A percentile compares a stretch with the other conserved stretches of the same genome.
These are phyloP conservation scores for Tyrannus savana DNA, from an alignment of 2,113 vertebrate species.

Conservation along the genomic window DNA sequence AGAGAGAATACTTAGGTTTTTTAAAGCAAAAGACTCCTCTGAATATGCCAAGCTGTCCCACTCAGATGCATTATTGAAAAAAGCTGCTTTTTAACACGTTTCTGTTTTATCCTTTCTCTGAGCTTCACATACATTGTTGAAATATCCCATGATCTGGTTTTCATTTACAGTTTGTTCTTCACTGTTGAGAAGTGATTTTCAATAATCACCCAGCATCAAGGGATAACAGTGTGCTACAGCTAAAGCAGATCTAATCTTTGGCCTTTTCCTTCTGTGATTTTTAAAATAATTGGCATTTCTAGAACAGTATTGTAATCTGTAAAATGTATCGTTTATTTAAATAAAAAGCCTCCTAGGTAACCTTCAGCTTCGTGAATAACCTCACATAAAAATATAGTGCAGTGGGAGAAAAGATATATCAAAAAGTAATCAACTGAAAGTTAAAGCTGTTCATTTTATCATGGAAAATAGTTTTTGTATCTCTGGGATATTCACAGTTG, in stretches of 20 bases:
- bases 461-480: background rate
- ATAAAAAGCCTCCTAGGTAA: background rate
- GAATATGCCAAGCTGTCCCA: background rate
- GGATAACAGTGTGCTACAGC: background rate
- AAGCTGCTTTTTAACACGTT: background rate
- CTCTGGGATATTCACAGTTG: background rate
- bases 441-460: background rate
- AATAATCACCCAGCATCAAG: background rate
- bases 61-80: background rate
- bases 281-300: constrained; percentile 28
- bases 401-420: background rate
- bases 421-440: background rate
- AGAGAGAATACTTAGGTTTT: background rate
- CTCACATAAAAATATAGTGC: background rate
- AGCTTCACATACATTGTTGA: constrained; percentile 15
- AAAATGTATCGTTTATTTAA: background rate
- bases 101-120: constrained; percentile 15
- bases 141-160: background rate
- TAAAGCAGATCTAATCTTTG: constrained; percentile 16
- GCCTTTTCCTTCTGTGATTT: constrained; percentile 2
- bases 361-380: background rate
- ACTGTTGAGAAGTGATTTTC: constrained; percentile 14
- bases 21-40: background rate
- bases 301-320: background rate
- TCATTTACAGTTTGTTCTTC: constrained; percentile 1